Evolutionary conservation across 2,888 invertebrate genomes (phyloP).

Genomic region (Drosophila koepferae): DNA sequence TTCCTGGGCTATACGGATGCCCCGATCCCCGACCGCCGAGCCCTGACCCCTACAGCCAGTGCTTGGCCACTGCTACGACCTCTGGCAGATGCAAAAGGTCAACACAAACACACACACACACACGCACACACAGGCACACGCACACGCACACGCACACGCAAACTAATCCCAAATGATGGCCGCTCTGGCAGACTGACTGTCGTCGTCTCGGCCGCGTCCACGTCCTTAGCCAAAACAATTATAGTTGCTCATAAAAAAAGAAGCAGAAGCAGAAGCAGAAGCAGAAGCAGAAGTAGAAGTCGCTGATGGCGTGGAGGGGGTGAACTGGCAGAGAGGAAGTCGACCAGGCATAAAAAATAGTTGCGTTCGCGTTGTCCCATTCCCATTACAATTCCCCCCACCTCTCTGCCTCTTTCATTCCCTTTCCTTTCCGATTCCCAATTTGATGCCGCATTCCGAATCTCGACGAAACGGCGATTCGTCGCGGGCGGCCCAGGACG

Average conservation of each 20-base stretch:
- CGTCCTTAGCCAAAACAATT: constrained; percentile 61
- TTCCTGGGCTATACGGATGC: constrained; percentile 49
- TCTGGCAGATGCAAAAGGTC: constrained; percentile 80
- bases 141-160: constrained; percentile 21
- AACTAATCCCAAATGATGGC: constrained; percentile 78
- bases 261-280: not conserved
- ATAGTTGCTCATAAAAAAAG: constrained; percentile 53
- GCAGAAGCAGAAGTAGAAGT: not conserved
- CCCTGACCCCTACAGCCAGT: constrained; percentile 3
- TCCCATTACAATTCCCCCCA: not conserved
- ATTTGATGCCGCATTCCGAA: constrained; percentile 45
- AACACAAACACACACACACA: constrained; percentile 42
- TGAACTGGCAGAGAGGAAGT: constrained; percentile 50
- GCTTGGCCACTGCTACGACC: constrained; percentile 53
- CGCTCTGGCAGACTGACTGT: constrained; percentile 75
- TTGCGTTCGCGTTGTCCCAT: constrained; percentile 35
- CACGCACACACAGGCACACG: constrained; percentile 27
- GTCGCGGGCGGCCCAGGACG: constrained; percentile 70
- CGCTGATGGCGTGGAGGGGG: not conserved
- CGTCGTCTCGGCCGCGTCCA: constrained; percentile 47
- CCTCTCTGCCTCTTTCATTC: not conserved
- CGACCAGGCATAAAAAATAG: constrained; percentile 61
- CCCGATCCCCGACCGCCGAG: not conserved
- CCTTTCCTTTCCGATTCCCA: constrained; percentile 23
- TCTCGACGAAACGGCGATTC: constrained; percentile 51